A percentile compares a stretch with the other conserved stretches of the same genome.
Conservation (phyloP, 2,888 invertebrate genomes). For the Drosophila quinaria region DNA sequence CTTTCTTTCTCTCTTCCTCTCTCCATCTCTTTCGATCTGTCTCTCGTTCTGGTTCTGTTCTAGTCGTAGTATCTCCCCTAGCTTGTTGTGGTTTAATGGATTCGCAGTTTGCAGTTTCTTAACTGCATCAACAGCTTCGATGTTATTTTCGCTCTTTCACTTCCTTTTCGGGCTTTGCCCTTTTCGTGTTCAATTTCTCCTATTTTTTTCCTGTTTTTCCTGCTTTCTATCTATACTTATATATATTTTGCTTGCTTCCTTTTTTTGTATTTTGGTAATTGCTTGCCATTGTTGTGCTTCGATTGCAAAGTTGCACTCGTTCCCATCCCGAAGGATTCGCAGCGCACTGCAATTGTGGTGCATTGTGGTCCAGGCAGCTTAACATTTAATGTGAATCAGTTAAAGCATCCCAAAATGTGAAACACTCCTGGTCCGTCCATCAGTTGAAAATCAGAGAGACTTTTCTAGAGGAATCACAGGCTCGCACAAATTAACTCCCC, state of each 20-base stretch:
- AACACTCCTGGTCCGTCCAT: neutral
- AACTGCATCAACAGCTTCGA: slow-evolving; percentile 80
- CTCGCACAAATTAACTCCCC: slow-evolving; percentile 63
- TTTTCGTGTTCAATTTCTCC: slow-evolving; percentile 66
- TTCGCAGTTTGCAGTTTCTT: slow-evolving; percentile 81
- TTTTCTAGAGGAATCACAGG: slow-evolving; percentile 56
- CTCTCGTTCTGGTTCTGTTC: slow-evolving; percentile 1
- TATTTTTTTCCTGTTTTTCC: no score
- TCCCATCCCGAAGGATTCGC: slow-evolving; percentile 43
- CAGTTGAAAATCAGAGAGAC: slow-evolving; percentile 11
- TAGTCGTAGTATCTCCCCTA: slow-evolving; percentile 31
- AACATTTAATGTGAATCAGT: slow-evolving; percentile 48
- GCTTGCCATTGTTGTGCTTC: slow-evolving; percentile 75
- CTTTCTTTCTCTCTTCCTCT: neutral
- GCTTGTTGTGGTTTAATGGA: slow-evolving; percentile 82
- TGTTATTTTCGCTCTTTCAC: slow-evolving; percentile 75
- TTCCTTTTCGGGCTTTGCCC: slow-evolving; percentile 75
- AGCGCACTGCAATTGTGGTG: slow-evolving; percentile 61
- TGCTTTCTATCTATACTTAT: neutral
- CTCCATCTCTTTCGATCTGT: neutral
- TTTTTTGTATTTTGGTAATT: slow-evolving; percentile 67
- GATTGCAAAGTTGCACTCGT: slow-evolving; percentile 58
- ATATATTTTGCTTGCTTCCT: no score
- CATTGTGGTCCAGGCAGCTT: slow-evolving; percentile 43
- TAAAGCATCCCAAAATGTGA: slow-evolving; percentile 38